phyloP scores from a whole-genome alignment of 1,140 invertebrate genomes.

The Wasmannia auropunctata region DNA sequence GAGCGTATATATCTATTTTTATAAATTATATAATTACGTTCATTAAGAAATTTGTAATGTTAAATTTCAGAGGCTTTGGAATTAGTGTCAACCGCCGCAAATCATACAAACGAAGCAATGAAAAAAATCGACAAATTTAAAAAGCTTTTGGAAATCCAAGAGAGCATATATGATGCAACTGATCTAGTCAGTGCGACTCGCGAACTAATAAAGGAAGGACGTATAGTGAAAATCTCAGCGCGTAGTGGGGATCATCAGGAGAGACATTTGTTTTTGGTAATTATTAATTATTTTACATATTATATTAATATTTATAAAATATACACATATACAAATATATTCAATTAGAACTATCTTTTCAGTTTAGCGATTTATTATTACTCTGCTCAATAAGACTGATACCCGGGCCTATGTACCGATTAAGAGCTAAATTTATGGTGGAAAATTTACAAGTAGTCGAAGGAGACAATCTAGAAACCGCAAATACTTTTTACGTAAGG shows the following conservation, averaged over 20 bases:
- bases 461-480: constrained; percentile 88
- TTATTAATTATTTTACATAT: constrained; percentile 46
- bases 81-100: constrained; percentile 90
- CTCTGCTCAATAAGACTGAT: constrained; percentile 86
- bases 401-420: constrained; percentile 86
- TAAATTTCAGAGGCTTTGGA: constrained; percentile 86
- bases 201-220: constrained; percentile 89
- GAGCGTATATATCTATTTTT: no score
- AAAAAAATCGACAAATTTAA: constrained; percentile 85
- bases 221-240: constrained; percentile 89
- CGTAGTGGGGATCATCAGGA: constrained; percentile 89
- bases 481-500: constrained; percentile 89
- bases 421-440: constrained; percentile 86
- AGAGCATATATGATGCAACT: constrained; percentile 86
- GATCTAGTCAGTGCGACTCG: constrained; percentile 90
- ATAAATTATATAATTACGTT: background rate
- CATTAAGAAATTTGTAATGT: constrained; percentile 23
- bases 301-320: constrained; percentile 15
- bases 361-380: constrained; percentile 91
- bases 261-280: constrained; percentile 90
- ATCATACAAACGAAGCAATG: constrained; percentile 91
- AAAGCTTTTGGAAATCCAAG: constrained; percentile 84
- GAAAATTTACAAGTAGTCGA: constrained; percentile 87
- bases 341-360: constrained; percentile 70
- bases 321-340: background rate